These are phyloP conservation scores for Perccottus glenii DNA, from an alignment of 2,113 vertebrate genomes.

Conservation along the genomic window DNA sequence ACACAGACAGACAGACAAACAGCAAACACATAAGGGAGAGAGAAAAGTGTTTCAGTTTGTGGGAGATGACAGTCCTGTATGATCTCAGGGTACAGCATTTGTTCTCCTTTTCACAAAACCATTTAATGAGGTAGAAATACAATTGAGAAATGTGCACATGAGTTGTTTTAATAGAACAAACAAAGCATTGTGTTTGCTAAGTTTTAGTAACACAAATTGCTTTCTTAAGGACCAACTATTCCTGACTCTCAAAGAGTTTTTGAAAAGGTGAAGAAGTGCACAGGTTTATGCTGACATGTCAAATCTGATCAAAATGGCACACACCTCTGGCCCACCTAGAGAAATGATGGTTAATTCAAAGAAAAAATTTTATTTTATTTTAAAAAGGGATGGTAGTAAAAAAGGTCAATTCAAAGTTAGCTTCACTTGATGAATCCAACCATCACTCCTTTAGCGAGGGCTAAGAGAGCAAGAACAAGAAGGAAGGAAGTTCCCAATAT, in stretches of 20 bases:
- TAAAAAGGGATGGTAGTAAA: not conserved
- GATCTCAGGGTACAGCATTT: slow-evolving; percentile 58
- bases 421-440: slow-evolving; percentile 50
- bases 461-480: slow-evolving; percentile 40
- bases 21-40: slow-evolving; percentile 68
- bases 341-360: slow-evolving; percentile 61
- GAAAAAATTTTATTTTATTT: not conserved
- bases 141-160: not conserved
- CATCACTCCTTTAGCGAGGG: slow-evolving; percentile 87
- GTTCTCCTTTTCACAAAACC: slow-evolving; percentile 84
- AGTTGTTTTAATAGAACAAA: too few species aligned
- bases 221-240: too few species aligned
- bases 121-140: slow-evolving; percentile 69
- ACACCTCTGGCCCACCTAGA: slow-evolving; percentile 38
- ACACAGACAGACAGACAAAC: slow-evolving; percentile 33
- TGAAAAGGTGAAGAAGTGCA: slow-evolving; percentile 65
- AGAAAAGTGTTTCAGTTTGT: slow-evolving; percentile 83
- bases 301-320: slow-evolving; percentile 42
- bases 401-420: not conserved
- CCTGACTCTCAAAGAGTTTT: slow-evolving; percentile 44
- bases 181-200: too few species aligned
- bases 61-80: slow-evolving; percentile 81
- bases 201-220: too few species aligned
- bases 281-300: slow-evolving; percentile 44
- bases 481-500: slow-evolving; percentile 60